Evolutionary conservation across 2,113 vertebrate genomes (phyloP).

Genomic region (Muntiacus muntjak): DNA sequence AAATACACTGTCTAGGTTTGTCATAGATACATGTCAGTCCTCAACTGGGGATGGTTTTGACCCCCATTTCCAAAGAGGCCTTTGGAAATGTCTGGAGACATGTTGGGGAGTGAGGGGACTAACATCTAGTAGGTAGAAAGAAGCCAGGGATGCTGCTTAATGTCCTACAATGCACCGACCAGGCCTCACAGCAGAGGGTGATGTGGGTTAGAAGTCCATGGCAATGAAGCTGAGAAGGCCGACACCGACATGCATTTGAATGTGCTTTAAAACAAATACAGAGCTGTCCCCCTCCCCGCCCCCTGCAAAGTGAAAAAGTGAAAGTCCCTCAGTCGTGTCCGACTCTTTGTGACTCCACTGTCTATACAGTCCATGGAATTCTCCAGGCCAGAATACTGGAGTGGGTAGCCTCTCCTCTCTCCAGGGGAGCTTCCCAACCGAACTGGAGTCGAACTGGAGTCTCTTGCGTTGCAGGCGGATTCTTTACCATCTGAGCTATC

Average conservation of each 20-base stretch:
- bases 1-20: neutral
- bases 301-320: neutral
- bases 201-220: neutral
- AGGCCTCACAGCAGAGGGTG: neutral
- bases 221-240: neutral
- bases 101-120: too few relatives aligned
- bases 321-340: neutral
- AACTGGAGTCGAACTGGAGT: fast-evolving
- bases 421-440: neutral
- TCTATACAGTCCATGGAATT: neutral
- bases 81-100: neutral
- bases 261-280: neutral
- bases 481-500: neutral
- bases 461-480: neutral
- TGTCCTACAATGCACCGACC: fast-evolving
- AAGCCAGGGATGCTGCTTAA: neutral
- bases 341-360: neutral
- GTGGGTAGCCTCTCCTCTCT: neutral
- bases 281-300: neutral
- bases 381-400: neutral
- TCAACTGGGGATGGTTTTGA: neutral
- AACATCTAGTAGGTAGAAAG: neutral
- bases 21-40: neutral
- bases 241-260: neutral
- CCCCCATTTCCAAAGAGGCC: neutral